These are phyloP conservation scores for Acronicta aceris DNA, from an alignment of 2,888 invertebrate species.

Conservation along the genomic window DNA sequence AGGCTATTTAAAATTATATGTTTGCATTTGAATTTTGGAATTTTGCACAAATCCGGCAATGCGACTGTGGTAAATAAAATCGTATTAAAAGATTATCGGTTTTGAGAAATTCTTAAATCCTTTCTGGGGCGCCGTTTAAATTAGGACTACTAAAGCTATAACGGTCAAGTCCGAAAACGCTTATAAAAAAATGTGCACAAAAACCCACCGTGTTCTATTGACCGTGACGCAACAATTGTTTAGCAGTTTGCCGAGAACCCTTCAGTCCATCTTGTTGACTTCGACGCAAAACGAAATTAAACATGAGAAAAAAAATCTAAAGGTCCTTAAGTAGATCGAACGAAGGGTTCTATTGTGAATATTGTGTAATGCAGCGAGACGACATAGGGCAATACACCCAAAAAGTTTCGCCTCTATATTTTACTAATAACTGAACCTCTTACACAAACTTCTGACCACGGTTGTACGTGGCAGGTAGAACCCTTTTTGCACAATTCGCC, in stretches of 20 bases:
- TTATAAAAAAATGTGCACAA: slow-evolving; percentile 73
- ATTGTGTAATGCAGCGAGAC: slow-evolving; percentile 88
- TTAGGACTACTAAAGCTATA: slow-evolving; percentile 71
- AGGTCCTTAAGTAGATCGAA: slow-evolving; percentile 83
- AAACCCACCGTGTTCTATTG: slow-evolving; percentile 82
- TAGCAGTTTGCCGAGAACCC: slow-evolving; percentile 84
- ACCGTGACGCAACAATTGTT: slow-evolving; percentile 89
- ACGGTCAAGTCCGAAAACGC: slow-evolving; percentile 65
- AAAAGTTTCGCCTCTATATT: slow-evolving; percentile 65
- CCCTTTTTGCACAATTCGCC: slow-evolving; percentile 88
- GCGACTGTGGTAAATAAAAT: slow-evolving; percentile 41
- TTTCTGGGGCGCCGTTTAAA: slow-evolving; percentile 70
- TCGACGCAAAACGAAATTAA: slow-evolving; percentile 78
- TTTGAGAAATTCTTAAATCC: slow-evolving; percentile 65
- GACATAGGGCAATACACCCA: slow-evolving; percentile 69
- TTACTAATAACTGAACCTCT: slow-evolving; percentile 46
- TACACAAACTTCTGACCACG: slow-evolving; percentile 58
- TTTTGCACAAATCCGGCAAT: slow-evolving; percentile 29
- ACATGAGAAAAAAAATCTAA: slow-evolving; percentile 77
- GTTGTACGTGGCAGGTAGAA: slow-evolving; percentile 81
- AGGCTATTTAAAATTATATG: slow-evolving; percentile 3
- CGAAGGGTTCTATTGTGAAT: slow-evolving; percentile 85
- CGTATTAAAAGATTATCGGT: slow-evolving; percentile 64
- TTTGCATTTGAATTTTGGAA: neutral
- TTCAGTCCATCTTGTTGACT: slow-evolving; percentile 87